phyloP scores from a whole-genome alignment of 1,140 invertebrate species.

The Pseudomyrmex pallidus region DNA sequence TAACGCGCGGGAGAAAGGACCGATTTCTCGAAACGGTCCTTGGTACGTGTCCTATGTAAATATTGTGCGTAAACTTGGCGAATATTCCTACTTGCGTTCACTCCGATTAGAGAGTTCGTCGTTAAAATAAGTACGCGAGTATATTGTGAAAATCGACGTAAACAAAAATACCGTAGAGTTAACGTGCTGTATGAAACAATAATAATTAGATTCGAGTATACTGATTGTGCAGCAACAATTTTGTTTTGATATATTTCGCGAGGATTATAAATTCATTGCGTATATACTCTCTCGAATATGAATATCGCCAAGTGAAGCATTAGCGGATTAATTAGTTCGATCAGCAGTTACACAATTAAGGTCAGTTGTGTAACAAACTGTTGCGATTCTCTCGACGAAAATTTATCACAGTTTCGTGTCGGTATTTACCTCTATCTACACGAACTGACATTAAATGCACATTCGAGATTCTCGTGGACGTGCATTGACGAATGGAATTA shows the following conservation, averaged over 20 bases:
- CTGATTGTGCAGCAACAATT: too few relatives aligned
- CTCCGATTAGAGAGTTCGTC: too few relatives aligned
- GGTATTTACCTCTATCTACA: neutral
- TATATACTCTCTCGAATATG: neutral
- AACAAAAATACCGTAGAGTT: too few relatives aligned
- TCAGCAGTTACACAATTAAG: conserved; percentile 15
- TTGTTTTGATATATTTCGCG: too few relatives aligned
- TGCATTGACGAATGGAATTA: conserved; percentile 43
- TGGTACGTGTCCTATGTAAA: too few relatives aligned
- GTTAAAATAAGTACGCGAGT: too few relatives aligned
- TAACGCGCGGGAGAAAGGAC: neutral
- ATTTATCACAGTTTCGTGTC: conserved; percentile 34
- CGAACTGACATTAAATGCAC: conserved; percentile 25
- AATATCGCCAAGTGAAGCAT: neutral
- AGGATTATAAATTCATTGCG: neutral
- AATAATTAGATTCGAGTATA: neutral
- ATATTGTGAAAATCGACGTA: neutral
- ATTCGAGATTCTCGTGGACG: conserved; percentile 15
- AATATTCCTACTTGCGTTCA: too few relatives aligned
- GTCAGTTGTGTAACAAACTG: conserved; percentile 15
- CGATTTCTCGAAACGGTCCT: too few relatives aligned
- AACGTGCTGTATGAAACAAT: neutral
- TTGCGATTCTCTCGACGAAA: neutral
- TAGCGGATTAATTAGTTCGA: conserved; percentile 24
- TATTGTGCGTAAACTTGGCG: neutral